Evolutionary conservation across 2,888 invertebrate genomes (phyloP).

Genomic region (Trichogramma evanescens): DNA sequence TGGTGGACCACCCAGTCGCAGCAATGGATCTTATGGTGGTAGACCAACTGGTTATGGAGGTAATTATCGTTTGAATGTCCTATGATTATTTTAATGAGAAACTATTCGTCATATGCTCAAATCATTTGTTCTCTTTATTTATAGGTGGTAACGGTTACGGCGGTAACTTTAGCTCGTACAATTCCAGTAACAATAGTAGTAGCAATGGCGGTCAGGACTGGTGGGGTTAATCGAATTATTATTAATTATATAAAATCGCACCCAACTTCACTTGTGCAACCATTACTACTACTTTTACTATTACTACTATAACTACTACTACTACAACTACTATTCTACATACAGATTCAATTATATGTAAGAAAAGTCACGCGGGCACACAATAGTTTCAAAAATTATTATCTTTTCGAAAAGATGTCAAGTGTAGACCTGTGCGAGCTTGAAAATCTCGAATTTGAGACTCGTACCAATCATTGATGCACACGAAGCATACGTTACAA

Average conservation of each 20-base stretch:
- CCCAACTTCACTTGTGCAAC: constrained; percentile 33
- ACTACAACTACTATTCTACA: constrained; percentile 42
- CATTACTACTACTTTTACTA: constrained; percentile 32
- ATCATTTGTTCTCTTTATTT: constrained; percentile 10
- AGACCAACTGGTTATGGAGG: constrained; percentile 46
- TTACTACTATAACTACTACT: too few species aligned
- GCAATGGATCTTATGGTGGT: constrained; percentile 37
- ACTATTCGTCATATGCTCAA: background rate
- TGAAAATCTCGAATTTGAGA: too few species aligned
- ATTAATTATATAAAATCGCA: constrained; percentile 22
- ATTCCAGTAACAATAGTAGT: constrained; percentile 39
- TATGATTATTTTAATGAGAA: background rate
- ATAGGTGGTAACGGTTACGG: constrained; percentile 41
- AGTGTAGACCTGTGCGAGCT: background rate
- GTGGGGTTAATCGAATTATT: constrained; percentile 36
- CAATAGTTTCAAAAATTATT: constrained; percentile 19
- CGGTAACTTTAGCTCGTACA: constrained; percentile 39
- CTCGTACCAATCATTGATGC: too few species aligned
- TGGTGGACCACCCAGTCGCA: constrained; percentile 34
- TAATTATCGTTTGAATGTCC: constrained; percentile 17
- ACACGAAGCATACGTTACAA: too few species aligned
- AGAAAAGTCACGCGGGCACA: constrained; percentile 37
- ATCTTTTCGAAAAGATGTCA: background rate
- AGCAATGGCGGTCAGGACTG: constrained; percentile 44
- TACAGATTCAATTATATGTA: constrained; percentile 45